A percentile compares a stretch with the other conserved stretches of the same genome.
Conservation (phyloP, 2,797 vertebrate species). For the Limosa lapponica region DNA sequence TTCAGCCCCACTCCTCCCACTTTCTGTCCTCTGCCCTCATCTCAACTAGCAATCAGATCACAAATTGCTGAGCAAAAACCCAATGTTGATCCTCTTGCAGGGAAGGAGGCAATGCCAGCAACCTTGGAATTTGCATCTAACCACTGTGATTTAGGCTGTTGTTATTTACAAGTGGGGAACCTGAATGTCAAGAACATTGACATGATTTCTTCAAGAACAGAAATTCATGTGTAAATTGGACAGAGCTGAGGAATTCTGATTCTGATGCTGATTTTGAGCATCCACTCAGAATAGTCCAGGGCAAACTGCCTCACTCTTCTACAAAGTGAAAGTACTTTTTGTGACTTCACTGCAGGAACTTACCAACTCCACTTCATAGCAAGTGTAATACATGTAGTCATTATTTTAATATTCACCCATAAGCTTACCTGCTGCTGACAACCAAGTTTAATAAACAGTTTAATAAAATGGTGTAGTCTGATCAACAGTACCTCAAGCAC, state of each 20-base stretch:
- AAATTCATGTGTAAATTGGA: neutral
- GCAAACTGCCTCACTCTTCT: neutral
- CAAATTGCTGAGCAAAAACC: neutral
- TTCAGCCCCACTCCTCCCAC: neutral
- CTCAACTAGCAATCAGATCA: neutral
- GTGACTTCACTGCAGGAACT: neutral
- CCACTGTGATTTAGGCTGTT: neutral
- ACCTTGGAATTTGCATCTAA: neutral
- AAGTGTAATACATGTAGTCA: neutral
- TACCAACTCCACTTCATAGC: neutral
- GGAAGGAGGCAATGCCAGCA: neutral
- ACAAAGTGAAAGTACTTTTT: neutral
- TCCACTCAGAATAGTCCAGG: neutral
- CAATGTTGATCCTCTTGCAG: neutral
- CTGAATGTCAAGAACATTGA: neutral
- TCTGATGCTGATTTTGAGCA: neutral
- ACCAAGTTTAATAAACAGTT: neutral
- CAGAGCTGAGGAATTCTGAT: neutral
- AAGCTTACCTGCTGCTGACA: neutral
- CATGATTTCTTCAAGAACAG: neutral
- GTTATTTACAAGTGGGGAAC: neutral
- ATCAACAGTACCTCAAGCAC: neutral
- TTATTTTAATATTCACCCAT: neutral
- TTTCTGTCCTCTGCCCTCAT: neutral
- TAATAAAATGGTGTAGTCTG: neutral